Evolutionary conservation across 2,113 vertebrate genomes (phyloP), one percentile per base, ranked within the genome.

Genomic region (Solea senegalensis): DNA sequence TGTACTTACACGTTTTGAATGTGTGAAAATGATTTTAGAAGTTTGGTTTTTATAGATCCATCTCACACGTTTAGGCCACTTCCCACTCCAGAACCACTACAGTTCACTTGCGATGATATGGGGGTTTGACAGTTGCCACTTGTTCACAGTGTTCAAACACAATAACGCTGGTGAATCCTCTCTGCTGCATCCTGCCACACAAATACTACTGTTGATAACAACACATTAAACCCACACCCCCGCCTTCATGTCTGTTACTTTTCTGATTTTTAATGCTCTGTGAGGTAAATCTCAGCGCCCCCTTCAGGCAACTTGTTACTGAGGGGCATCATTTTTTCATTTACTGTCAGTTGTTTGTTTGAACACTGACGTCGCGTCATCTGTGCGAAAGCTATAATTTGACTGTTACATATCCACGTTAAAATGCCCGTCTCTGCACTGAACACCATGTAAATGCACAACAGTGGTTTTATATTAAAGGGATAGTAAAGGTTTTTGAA

Each of bases 331-430:
- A 46, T 27, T 4, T 28, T 15, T 45, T 44, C 26, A 2, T 34
- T 34, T 34, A 34, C 34, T 34, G 34, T 6, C 34, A 6, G 12
- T 46, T 46, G 5, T 34, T 8, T 55, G 0, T 55, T 40, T 57
- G n/a, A 26, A 41, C 21, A 21, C 21, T 21, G 14, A 49, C 3
- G 8, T 34, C 9, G 40, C 9, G n/a, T 15, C 4, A 46, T 62
- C n/a, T 9, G 10, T 52, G 8, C 16, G 21, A 8, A 16, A 41
- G 39, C 60, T 50, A 13, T 21, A 50, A 40, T 4, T 3, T 21
- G 39, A 44, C 50, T 27, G 34, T 62, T 49, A 49, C 61, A 62
- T 62, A 62, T 46, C 8, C 7, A 12, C 12, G 28, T 61, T 60
- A 61, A 43, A 59, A 13, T 34, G 41, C 13, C n/a, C 4, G 6